Conservation (phyloP, 2,113 vertebrate genomes). For the Lepus americanus region DNA sequence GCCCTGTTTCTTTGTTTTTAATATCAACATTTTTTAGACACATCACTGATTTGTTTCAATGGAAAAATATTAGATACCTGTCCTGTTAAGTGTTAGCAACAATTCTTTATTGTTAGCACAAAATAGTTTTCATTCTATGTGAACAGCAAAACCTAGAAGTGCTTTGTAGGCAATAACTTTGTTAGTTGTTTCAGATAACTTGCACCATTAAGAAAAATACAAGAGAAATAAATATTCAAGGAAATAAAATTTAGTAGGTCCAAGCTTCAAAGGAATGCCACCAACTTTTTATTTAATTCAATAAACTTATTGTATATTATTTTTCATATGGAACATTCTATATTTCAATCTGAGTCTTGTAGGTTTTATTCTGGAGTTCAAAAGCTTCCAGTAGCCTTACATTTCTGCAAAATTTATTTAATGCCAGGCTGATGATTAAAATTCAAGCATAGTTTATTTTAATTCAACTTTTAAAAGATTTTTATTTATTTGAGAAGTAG, state of each 20-base stretch:
- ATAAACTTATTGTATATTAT: constrained; percentile 76
- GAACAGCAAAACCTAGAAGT: constrained; percentile 72
- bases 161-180: constrained; percentile 74
- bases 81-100: constrained; percentile 85
- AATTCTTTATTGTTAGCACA: constrained; percentile 77
- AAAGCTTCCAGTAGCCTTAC: neutral
- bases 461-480: neutral
- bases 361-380: constrained; percentile 16
- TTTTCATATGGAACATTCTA: constrained; percentile 82
- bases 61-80: constrained; percentile 81
- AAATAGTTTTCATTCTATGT: constrained; percentile 75
- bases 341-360: constrained; percentile 80
- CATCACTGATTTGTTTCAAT: constrained; percentile 82
- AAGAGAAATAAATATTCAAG: constrained; percentile 64
- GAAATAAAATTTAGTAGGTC: constrained; percentile 64
- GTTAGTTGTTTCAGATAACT: constrained; percentile 75
- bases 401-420: constrained; percentile 76
- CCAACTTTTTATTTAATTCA: constrained; percentile 75
- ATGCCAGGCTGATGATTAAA: constrained; percentile 78
- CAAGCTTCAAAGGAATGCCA: constrained; percentile 79
- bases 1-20: constrained; percentile 84
- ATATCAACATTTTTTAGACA: constrained; percentile 84
- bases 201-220: constrained; percentile 74
- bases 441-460: constrained; percentile 82
- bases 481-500: too few relatives aligned